Conservation (phyloP, 2,113 vertebrate genomes). For the Struthidea cinerea region DNA sequence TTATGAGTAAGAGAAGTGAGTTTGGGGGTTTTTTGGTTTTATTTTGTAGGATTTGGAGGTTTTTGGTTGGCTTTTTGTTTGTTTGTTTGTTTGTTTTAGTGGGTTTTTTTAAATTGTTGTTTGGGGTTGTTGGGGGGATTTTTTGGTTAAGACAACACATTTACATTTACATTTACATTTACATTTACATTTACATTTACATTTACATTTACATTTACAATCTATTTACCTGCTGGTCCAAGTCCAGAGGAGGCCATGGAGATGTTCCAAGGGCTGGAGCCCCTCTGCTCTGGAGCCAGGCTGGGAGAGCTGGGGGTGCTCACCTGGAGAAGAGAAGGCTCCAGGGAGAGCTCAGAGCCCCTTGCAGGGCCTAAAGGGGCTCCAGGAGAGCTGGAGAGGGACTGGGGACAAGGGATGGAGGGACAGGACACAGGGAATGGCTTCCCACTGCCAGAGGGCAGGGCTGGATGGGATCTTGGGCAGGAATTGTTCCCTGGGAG, state of each 20-base stretch:
- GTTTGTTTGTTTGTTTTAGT: background rate
- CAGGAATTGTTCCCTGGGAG: background rate
- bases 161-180: background rate
- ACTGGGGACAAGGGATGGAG: background rate
- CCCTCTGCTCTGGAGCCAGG: background rate
- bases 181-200: background rate
- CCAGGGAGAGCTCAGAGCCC: background rate
- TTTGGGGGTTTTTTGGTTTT: too few species aligned
- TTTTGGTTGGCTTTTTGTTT: background rate
- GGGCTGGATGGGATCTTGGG: accelerated
- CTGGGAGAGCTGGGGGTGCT: accelerated
- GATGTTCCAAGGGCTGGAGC: background rate
- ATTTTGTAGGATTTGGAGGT: too few species aligned
- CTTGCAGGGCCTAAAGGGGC: background rate
- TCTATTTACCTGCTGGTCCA: background rate
- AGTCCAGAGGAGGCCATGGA: background rate
- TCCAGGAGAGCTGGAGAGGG: background rate
- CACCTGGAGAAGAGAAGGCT: background rate
- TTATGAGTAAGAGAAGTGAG: background rate
- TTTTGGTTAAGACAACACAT: background rate
- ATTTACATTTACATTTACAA: background rate
- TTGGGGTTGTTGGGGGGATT: background rate
- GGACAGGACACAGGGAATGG: background rate
- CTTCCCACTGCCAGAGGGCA: accelerated
- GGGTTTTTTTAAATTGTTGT: background rate